Evolutionary conservation across 2,797 vertebrate species (phyloP).

Genomic region (Pseudomugil gertrudae): DNA sequence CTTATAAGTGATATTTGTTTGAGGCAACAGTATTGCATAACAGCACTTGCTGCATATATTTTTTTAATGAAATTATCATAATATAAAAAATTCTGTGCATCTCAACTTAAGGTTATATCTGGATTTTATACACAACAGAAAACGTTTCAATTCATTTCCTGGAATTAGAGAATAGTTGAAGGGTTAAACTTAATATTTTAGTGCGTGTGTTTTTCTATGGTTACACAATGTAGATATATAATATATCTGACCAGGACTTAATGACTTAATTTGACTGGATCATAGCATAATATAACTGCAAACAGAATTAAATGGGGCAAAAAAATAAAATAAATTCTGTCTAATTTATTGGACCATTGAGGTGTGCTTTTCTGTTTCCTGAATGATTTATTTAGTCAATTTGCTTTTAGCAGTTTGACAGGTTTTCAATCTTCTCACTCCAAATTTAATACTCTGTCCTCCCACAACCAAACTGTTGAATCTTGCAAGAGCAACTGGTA

Average conservation of each 20-base stretch:
- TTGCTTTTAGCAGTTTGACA: constrained; percentile 60
- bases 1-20: neutral
- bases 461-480: constrained; percentile 52
- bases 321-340: constrained; percentile 47
- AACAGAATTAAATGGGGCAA: neutral
- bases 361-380: constrained; percentile 63
- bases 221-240: neutral
- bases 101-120: neutral
- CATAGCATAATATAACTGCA: neutral
- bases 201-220: neutral
- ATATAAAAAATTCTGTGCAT: neutral
- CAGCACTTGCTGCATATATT: neutral
- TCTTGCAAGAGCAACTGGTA: constrained; percentile 13
- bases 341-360: constrained; percentile 68
- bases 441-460: constrained; percentile 72
- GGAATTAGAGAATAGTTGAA: neutral
- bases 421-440: constrained; percentile 64
- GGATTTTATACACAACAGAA: too few species aligned
- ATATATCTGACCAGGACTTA: neutral
- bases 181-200: neutral
- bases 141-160: neutral
- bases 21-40: neutral
- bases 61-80: neutral
- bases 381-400: constrained; percentile 79
- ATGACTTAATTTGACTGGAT: neutral